Percentiles rank a stretch among this genome's conserved stretches.
Evolutionary conservation across 2,888 invertebrate species (phyloP).

Genomic region (Smittia aterrima): DNA sequence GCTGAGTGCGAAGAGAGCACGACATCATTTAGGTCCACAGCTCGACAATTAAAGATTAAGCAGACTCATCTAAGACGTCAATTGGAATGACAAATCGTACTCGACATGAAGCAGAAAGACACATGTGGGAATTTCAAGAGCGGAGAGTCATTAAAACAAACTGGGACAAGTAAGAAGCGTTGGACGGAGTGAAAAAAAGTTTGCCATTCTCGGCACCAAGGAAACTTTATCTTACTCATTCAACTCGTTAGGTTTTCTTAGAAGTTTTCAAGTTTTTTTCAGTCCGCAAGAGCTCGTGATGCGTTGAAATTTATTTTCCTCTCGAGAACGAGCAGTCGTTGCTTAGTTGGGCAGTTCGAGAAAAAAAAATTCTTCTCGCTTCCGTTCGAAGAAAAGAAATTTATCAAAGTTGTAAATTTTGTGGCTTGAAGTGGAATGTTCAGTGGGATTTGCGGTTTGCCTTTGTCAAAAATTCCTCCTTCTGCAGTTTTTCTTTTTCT

Average conservation of each 20-base stretch:
- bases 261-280: not conserved
- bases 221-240: not conserved
- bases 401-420: too few species aligned
- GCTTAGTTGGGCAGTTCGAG: not conserved
- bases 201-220: not conserved
- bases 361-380: not conserved
- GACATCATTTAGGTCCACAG: not conserved
- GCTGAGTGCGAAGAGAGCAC: not conserved
- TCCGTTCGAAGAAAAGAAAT: not conserved
- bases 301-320: conserved; percentile 36
- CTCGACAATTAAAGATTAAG: conserved; percentile 1
- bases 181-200: not conserved
- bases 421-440: too few species aligned
- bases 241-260: conserved; percentile 5
- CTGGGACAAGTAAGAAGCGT: not conserved
- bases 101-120: not conserved
- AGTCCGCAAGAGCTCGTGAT: conserved; percentile 3
- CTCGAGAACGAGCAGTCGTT: not conserved
- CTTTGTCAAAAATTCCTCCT: too few species aligned
- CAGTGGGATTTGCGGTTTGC: too few species aligned
- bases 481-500: too few species aligned
- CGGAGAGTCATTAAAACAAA: not conserved
- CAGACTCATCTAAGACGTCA: conserved; percentile 3
- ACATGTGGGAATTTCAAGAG: conserved; percentile 22
- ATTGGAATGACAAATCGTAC: conserved; percentile 22